Evolutionary conservation across 2,888 invertebrate genomes (phyloP).

Genomic region (Ormyrus labotus): DNA sequence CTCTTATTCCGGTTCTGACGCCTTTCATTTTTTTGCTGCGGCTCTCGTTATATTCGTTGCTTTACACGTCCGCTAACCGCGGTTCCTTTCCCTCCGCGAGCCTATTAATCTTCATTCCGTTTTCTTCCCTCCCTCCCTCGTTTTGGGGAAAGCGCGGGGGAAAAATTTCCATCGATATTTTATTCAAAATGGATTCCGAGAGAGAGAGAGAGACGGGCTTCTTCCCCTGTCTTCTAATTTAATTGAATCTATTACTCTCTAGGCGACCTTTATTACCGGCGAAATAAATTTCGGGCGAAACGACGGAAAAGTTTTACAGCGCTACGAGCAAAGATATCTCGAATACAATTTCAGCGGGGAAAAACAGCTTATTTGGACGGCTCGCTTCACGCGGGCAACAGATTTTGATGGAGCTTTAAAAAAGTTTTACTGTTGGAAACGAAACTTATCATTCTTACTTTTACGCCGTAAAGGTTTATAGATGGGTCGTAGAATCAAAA

Average conservation of each 20-base stretch:
- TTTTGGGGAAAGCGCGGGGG: neutral
- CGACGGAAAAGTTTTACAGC: no score
- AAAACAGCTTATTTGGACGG: no score
- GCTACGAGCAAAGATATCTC: no score
- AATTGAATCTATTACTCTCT: neutral
- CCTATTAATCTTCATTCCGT: constrained; percentile 33
- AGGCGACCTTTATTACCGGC: neutral
- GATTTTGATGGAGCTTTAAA: no score
- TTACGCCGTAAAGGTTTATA: no score
- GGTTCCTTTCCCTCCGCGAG: neutral
- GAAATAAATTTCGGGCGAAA: neutral
- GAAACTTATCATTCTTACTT: no score
- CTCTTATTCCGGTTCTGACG: constrained; percentile 8
- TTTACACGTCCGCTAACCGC: neutral
- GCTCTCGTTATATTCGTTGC: constrained; percentile 1
- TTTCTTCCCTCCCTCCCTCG: neutral
- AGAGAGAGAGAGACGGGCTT: neutral
- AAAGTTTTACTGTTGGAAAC: no score
- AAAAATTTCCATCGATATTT: constrained; percentile 25
- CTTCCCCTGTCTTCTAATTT: neutral
- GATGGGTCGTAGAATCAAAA: no score
- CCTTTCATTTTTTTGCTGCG: neutral
- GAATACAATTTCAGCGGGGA: no score
- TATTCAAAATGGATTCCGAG: constrained; percentile 19
- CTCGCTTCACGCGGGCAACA: no score